phyloP scores from a whole-genome alignment of 2,113 vertebrate genomes.

The Peromyscus californicus region DNA sequence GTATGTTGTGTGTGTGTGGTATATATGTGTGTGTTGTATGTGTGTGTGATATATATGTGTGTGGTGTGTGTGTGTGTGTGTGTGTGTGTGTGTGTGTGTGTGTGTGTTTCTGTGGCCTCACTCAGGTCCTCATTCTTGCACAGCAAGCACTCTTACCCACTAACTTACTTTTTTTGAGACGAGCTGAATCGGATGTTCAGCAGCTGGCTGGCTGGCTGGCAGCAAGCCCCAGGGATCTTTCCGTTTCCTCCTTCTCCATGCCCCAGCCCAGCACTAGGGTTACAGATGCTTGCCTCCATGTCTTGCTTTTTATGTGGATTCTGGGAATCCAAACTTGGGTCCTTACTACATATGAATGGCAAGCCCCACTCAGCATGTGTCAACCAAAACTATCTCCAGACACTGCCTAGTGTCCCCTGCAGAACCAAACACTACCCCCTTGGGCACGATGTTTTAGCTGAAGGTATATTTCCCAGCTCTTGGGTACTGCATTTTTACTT shows the following conservation, averaged over 20 bases:
- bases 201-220: neutral
- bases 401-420: neutral
- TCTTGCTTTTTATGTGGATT: neutral
- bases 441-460: neutral
- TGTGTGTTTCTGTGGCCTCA: neutral
- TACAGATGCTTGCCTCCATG: neutral
- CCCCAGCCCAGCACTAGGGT: neutral
- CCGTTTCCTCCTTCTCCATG: neutral
- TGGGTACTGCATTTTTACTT: neutral
- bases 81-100: neutral
- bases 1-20: neutral
- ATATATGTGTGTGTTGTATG: too few species aligned
- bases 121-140: neutral
- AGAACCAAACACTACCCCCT: rapidly evolving
- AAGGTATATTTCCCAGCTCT: neutral
- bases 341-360: neutral
- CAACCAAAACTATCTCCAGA: neutral
- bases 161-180: too few species aligned
- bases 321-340: neutral
- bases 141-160: neutral
- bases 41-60: too few species aligned
- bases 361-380: neutral
- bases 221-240: neutral
- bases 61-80: too few species aligned
- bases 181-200: neutral